phyloP scores from a whole-genome alignment of 2,888 invertebrate genomes.

The Hoplodrina ambigua region DNA sequence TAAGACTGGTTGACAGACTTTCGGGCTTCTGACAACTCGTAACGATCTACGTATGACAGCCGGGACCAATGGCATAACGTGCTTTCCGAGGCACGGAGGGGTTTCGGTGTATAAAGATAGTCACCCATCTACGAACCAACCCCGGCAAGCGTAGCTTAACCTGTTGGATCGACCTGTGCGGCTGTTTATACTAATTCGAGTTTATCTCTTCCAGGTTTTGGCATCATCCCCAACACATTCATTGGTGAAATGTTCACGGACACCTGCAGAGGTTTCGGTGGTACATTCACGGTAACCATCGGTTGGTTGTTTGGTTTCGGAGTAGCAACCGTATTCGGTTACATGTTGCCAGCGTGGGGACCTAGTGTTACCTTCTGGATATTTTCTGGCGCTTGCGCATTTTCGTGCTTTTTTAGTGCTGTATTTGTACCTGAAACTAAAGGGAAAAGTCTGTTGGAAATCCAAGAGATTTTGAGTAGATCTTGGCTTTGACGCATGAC shows the following conservation, averaged over 20 bases:
- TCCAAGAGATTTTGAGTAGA: slow-evolving; percentile 55
- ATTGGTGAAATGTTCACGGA: slow-evolving; percentile 74
- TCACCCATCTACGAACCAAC: no score
- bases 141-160: no score
- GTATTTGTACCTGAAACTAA: slow-evolving; percentile 73
- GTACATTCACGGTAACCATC: slow-evolving; percentile 67
- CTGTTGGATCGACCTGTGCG: no score
- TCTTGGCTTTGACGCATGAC: slow-evolving; percentile 35
- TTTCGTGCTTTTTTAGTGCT: slow-evolving; percentile 63
- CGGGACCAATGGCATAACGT: no score
- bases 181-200: no score
- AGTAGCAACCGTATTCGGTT: slow-evolving; percentile 66
- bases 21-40: no score
- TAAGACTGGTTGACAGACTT: no score
- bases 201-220: slow-evolving; percentile 65
- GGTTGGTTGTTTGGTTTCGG: slow-evolving; percentile 70
- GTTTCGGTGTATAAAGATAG: no score
- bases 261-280: slow-evolving; percentile 71
- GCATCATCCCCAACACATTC: slow-evolving; percentile 72
- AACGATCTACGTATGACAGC: no score
- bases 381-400: slow-evolving; percentile 57
- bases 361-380: slow-evolving; percentile 66
- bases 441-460: slow-evolving; percentile 69
- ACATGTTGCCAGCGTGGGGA: slow-evolving; percentile 66
- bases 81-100: no score